Evolutionary conservation across 2,797 vertebrate genomes (phyloP), one percentile per base, ranked within the genome.

Genomic region (Microctenopoma stevenorrisi): DNA sequence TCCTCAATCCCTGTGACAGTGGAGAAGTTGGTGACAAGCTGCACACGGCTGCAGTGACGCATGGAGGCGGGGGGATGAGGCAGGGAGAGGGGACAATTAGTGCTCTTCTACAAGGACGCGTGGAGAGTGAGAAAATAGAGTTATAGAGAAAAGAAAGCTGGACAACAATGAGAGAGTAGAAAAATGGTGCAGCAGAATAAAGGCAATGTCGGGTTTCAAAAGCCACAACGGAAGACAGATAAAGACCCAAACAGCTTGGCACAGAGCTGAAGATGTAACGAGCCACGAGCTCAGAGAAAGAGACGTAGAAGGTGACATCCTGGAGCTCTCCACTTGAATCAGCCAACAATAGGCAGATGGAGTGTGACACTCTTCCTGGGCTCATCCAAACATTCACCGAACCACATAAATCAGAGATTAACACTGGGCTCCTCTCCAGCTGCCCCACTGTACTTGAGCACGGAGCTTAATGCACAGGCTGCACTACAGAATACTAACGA

Each of bases 331-430:
- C 62, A 10, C 53, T 79, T 59, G 11, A 25, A 49, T 64, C 42
- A 46, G 56, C 79, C 68, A 65, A 62, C 56, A 54, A 62, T 15
- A 55, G 74, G 74, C 87, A 87, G 88, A 89, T 84, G 84, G 84
- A 83, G 79, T 46, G 22, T 67, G 82, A 77, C 48, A 28, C 61
- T 51, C 59, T 75, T 44, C 46, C 57, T 59, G 0, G 74, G 15
- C 57, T 64, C 11, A 52, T 79, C 81, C 79, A 82, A 81, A 85
- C 67, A 15, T 73, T 84, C 83, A 56, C 64, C 42, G 54, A 87
- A 85, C 76, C 64, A 54, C 67, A 84, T 80, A 76, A 88, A 89
- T 86, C 76, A 77, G 82, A 86, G 77, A 83, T 88, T 82, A 87
- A 82, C 77, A 49, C 77, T 66, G 80, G 84, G 82, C 82, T 68